Percentiles rank a stretch among this genome's conserved stretches.
These are phyloP conservation scores for Beris chalybata DNA, from an alignment of 2,888 invertebrate species.

Conservation along the genomic window DNA sequence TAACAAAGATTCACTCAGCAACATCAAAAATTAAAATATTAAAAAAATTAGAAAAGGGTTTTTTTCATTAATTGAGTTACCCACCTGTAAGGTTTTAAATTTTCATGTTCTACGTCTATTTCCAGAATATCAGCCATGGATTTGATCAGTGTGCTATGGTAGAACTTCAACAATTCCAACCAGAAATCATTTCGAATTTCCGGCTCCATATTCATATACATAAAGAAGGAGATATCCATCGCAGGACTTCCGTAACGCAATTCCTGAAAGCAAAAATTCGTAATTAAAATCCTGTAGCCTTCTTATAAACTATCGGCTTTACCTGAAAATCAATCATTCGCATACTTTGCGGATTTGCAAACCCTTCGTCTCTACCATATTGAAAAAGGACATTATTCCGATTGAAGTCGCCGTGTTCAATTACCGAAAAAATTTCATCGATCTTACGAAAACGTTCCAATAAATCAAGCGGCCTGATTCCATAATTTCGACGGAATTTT, in stretches of 20 bases:
- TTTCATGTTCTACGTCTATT: constrained; percentile 32
- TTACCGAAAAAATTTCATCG: constrained; percentile 47
- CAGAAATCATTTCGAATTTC: constrained; percentile 44
- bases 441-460: constrained; percentile 47
- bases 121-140: constrained; percentile 44
- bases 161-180: constrained; percentile 45
- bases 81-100: constrained; percentile 36
- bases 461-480: constrained; percentile 45
- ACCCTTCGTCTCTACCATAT: constrained; percentile 41
- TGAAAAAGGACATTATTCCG: constrained; percentile 54
- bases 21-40: no score
- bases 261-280: constrained; percentile 42
- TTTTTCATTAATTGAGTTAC: neutral
- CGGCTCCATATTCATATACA: constrained; percentile 51
- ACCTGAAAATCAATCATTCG: constrained; percentile 55
- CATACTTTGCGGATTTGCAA: constrained; percentile 42
- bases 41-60: neutral
- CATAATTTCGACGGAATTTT: constrained; percentile 46
- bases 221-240: constrained; percentile 51
- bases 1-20: no score
- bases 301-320: constrained; percentile 4
- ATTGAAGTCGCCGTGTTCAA: constrained; percentile 54
- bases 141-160: constrained; percentile 46
- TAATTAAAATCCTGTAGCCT: neutral
- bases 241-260: constrained; percentile 49